Evolutionary conservation across 2,797 vertebrate genomes (phyloP).

Genomic region (Chaetophractus vellerosus): DNA sequence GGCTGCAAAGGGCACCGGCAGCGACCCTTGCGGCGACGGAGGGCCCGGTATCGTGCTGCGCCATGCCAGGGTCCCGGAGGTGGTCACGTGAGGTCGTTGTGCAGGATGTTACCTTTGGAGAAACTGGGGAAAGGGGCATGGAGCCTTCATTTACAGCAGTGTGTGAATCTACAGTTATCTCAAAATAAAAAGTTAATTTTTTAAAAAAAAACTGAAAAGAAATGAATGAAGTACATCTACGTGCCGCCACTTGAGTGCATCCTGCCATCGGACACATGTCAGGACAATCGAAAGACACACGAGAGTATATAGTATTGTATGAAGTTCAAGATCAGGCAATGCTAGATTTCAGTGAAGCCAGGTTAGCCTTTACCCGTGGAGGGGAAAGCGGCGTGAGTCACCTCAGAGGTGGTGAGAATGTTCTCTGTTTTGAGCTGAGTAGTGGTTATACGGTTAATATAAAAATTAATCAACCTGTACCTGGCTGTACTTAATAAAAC

Average conservation of each 20-base stretch:
- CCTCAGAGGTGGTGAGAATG: accelerated
- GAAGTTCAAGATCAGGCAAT: accelerated
- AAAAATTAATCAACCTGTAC: accelerated
- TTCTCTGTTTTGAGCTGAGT: background rate
- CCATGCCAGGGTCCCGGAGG: accelerated
- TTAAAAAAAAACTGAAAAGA: background rate
- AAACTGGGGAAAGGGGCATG: background rate
- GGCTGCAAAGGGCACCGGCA: background rate
- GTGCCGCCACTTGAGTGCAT: accelerated
- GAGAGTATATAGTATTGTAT: no score
- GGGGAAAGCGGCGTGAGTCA: no score
- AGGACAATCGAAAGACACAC: background rate
- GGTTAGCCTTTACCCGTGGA: accelerated
- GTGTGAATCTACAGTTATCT: no score
- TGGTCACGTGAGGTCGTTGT: background rate
- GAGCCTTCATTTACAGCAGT: no score
- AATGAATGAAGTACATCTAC: accelerated
- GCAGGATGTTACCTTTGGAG: accelerated
- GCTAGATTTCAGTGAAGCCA: accelerated
- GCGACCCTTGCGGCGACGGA: no score
- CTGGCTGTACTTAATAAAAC: background rate
- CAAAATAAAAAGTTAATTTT: no score
- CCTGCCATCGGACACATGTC: accelerated
- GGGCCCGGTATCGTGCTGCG: no score
- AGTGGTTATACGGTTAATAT: no score